A percentile compares a stretch with the other conserved stretches of the same genome.
Conservation (phyloP, 2,797 vertebrate genomes). For the Chelonia mydas region DNA sequence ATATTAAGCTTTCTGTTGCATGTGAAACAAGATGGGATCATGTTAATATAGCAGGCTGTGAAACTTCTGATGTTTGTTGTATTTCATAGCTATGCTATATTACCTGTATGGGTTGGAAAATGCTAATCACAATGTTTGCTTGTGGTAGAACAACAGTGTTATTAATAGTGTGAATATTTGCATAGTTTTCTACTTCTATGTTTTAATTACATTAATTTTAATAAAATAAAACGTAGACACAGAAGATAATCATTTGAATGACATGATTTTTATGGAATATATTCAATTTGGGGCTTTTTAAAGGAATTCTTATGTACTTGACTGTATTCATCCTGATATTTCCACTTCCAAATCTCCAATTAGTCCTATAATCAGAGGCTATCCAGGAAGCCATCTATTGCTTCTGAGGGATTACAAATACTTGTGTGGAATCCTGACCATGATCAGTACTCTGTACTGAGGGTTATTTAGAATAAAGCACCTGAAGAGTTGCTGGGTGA, state of each 20-base stretch:
- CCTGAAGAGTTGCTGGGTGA: neutral
- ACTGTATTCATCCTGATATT: fast-evolving
- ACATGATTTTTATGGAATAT: neutral
- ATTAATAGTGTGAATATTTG: neutral
- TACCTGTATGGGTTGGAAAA: neutral
- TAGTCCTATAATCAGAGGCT: neutral
- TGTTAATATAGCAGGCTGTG: neutral
- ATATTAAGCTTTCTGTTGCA: neutral
- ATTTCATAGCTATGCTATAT: neutral
- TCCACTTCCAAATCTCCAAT: neutral
- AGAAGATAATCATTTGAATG: neutral
- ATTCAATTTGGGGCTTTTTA: neutral
- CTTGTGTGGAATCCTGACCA: neutral
- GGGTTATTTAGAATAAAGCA: neutral
- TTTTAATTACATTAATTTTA: neutral
- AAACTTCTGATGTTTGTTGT: neutral
- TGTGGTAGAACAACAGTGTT: neutral
- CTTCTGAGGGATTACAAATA: neutral
- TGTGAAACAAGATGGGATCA: neutral
- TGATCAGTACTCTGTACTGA: neutral
- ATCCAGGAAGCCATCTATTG: neutral
- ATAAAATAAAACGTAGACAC: neutral
- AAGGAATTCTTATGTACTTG: neutral
- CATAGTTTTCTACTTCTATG: neutral
- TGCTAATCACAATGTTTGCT: neutral